These are phyloP conservation scores for Drosophila neonasuta DNA, from an alignment of 2,888 invertebrate species.

Conservation along the genomic window DNA sequence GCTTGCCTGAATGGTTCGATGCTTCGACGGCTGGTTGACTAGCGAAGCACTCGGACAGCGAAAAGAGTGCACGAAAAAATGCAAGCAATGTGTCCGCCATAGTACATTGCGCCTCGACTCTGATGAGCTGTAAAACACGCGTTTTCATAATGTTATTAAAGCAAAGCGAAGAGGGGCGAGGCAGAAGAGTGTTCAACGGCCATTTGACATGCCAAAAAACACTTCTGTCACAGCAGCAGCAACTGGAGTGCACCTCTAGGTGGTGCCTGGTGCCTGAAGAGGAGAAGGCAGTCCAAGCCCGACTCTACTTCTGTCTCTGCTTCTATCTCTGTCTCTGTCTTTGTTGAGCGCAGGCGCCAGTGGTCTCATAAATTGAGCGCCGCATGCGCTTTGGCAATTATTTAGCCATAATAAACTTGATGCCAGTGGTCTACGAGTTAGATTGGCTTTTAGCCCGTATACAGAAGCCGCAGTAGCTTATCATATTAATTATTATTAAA, in stretches of 20 bases:
- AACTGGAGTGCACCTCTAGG: conserved; percentile 43
- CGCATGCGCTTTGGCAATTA: conserved; percentile 67
- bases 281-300: conserved; percentile 39
- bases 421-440: conserved; percentile 40
- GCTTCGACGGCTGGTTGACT: not conserved
- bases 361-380: conserved; percentile 59
- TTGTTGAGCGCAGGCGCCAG: conserved; percentile 36
- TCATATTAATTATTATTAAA: conserved; percentile 26
- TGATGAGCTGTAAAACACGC: conserved; percentile 77
- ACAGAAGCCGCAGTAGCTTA: conserved; percentile 53
- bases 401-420: conserved; percentile 58
- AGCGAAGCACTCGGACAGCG: conserved; percentile 12
- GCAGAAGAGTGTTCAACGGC: conserved; percentile 52
- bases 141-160: conserved; percentile 76
- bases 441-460: conserved; percentile 26
- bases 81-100: conserved; percentile 46
- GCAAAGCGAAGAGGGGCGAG: conserved; percentile 28
- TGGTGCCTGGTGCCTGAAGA: conserved; percentile 29
- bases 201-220: conserved; percentile 77
- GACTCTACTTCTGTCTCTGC: conserved; percentile 22
- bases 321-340: not conserved
- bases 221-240: conserved; percentile 74
- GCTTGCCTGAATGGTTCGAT: conserved; percentile 4
- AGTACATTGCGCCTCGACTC: conserved; percentile 34
- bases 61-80: conserved; percentile 59